Evolutionary conservation across 2,888 invertebrate species (phyloP).

Genomic region (Drosophila seclusa): DNA sequence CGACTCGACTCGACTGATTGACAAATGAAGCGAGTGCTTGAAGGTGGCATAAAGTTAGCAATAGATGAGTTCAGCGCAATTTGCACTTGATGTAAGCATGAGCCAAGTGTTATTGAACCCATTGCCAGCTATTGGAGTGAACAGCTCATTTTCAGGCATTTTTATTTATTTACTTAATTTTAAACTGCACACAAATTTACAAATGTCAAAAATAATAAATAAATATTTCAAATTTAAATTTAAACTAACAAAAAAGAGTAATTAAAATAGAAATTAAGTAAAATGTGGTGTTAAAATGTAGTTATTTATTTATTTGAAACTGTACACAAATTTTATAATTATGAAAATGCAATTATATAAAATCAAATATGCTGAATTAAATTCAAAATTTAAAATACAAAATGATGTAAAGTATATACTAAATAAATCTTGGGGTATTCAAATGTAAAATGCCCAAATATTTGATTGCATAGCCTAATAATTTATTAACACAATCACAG

Average conservation of each 20-base stretch:
- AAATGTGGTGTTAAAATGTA: neutral
- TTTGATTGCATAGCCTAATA: neutral
- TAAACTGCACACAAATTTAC: neutral
- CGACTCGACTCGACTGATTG: constrained; percentile 36
- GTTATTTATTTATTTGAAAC: neutral
- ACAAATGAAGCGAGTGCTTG: constrained; percentile 61
- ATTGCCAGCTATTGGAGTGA: neutral
- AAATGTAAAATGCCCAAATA: neutral
- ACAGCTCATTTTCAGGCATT: neutral
- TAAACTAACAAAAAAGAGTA: neutral
- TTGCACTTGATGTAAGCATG: neutral
- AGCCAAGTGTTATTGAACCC: neutral
- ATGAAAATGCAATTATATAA: neutral
- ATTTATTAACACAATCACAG: neutral
- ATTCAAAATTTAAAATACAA: neutral
- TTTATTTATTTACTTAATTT: neutral
- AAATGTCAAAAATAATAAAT: no score
- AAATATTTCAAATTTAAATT: neutral
- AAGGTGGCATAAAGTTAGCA: constrained; percentile 53
- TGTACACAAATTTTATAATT: neutral
- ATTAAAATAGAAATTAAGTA: neutral
- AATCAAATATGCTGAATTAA: neutral
- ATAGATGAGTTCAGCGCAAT: constrained; percentile 32
- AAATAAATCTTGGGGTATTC: neutral
- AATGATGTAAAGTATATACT: neutral